Base-by-base conservation (phyloP, 1,140 invertebrate genomes). In the Calephelis virginiensis region DNA sequence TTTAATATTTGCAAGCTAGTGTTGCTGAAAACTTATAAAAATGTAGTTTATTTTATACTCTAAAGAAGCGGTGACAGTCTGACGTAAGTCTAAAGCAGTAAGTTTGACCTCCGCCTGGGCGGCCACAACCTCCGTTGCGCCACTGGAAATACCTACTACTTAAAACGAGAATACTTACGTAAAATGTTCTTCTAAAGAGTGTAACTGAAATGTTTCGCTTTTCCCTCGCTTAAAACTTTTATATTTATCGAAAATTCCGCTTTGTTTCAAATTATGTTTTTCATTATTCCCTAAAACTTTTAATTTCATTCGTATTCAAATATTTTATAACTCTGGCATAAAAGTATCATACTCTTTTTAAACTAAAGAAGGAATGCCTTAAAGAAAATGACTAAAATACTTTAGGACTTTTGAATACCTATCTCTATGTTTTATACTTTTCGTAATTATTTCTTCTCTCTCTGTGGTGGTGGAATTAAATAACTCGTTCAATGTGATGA, bases 151-250 rank as follows among this genome's bases (percentile, higher is more conserved):
- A 70, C 61, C 62, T 70, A 66, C 63, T 72, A 61, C 66, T 61
- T 74, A 69, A 70, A 68, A 71, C 67, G 69, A 64, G 61, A 68
- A 66, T 66, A 69, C 61, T 62, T 64, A 67, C 63, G 66, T 56
- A 56, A 69, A 72, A 74, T 68, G 56, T 66, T 72, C 46, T 64
- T 63, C 66, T 69, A 48, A 53, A 72, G 61, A 69, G 67, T 74
- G 66, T 66, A 70, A 74, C 67, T 65, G 67, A 69, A 74, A 72
- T 68, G 68, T 74, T n/a, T 72, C 70, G 68, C 61, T 70, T 68
- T 71, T 67, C 63, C 60, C 63, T 70, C 40, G 38, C 46, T 47
- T 43, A 64, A 68, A 73, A 74, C 65, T 74, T 74, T 67, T 67
- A 65, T 72, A 66, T 70, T 71, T 64, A 70, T 72, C 65, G 61